Percentiles rank a stretch among this genome's conserved stretches.
Conservation (phyloP, 23 tunicate species). For the Trididemnum clinides region DNA sequence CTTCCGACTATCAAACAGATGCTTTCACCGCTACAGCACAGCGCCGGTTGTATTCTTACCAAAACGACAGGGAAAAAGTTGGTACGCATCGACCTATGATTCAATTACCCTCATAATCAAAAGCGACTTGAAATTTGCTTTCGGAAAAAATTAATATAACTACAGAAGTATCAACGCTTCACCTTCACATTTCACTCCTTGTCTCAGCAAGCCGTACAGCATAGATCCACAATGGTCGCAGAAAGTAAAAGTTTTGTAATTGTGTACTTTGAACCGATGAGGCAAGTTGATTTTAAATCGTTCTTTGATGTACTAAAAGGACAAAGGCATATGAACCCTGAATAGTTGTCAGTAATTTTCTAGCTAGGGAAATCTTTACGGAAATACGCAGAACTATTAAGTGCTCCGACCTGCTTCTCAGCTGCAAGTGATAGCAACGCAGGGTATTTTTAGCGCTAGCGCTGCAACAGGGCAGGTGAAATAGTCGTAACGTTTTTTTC, state of each 20-base stretch:
- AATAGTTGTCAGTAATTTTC: not conserved
- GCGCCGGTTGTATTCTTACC: no score
- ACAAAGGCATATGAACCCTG: not conserved
- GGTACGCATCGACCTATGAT: not conserved
- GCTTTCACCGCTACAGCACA: no score
- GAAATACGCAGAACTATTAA: no score
- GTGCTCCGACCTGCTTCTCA: no score
- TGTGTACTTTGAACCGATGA: conserved; percentile 90
- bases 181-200: conserved; percentile 94
- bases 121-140: not conserved
- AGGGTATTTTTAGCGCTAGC: no score
- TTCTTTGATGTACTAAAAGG: conserved; percentile 74
- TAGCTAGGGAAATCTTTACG: no score
- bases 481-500: no score
- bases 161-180: not conserved
- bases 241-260: conserved; percentile 74
- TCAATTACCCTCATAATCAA: not conserved
- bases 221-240: conserved; percentile 96
- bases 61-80: not conserved
- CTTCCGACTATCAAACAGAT: no score
- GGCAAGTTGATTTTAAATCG: conserved; percentile 94
- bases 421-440: no score
- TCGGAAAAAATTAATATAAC: not conserved
- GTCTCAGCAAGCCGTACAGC: conserved; percentile 76
- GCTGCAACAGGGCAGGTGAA: no score